Percentiles rank a stretch among this genome's conserved stretches.
These are phyloP conservation scores for Osedax fenrisi DNA, from an alignment of 2,888 invertebrate genomes.

Conservation along the genomic window DNA sequence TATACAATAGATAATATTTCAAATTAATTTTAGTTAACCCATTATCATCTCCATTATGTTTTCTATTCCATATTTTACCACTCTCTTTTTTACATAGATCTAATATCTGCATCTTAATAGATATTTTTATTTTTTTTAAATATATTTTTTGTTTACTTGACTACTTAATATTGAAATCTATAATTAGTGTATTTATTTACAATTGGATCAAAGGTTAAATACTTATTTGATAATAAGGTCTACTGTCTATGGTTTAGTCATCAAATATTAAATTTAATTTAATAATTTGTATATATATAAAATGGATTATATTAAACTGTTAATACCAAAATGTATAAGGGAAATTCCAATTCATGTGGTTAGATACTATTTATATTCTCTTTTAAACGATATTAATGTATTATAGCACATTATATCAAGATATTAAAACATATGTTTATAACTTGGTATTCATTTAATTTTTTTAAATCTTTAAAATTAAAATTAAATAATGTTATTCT, in stretches of 20 bases:
- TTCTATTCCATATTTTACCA: slow-evolving; percentile 48
- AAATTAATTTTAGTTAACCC: too few species aligned
- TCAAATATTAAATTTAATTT: too few species aligned
- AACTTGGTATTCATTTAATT: too few species aligned
- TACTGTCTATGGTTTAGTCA: too few species aligned
- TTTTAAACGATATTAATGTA: too few species aligned
- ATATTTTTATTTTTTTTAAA: not conserved
- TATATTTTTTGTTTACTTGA: not conserved
- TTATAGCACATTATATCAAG: too few species aligned
- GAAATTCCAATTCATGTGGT: not conserved
- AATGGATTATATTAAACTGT: not conserved
- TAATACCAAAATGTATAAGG: not conserved
- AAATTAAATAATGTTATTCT: too few species aligned
- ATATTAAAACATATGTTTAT: too few species aligned
- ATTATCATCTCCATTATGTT: slow-evolving; percentile 43
- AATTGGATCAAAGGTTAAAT: too few species aligned
- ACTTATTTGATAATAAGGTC: too few species aligned
- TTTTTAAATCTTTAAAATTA: too few species aligned
- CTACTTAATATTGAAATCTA: not conserved
- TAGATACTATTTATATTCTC: not conserved
- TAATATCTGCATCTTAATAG: slow-evolving; percentile 28
- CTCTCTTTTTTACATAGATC: slow-evolving; percentile 43
- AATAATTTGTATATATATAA: not conserved
- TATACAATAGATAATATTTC: too few species aligned
- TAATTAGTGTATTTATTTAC: not conserved